Conservation (phyloP, 2,113 vertebrate species). For the Megaleporinus macrocephalus region DNA sequence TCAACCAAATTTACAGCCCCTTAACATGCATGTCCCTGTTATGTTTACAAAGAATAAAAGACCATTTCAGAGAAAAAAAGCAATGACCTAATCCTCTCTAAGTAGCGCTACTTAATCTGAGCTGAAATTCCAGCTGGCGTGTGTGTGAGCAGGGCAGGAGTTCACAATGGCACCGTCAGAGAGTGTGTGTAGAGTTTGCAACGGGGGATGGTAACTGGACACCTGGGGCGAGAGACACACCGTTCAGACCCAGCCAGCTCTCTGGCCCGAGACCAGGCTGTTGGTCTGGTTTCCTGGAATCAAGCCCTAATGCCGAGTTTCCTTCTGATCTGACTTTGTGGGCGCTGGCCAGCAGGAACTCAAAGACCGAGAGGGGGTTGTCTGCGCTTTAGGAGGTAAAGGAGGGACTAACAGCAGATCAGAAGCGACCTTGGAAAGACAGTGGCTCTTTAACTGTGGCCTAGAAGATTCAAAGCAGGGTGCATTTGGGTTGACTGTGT, state of each 20-base stretch:
- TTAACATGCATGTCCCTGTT: not conserved
- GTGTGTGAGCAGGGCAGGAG: slow-evolving; percentile 25
- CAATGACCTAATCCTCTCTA: slow-evolving; percentile 5
- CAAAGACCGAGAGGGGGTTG: not conserved
- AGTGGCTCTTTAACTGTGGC: not conserved
- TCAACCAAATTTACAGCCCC: too few species aligned
- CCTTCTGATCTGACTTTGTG: not conserved
- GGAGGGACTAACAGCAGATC: not conserved
- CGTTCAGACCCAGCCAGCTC: slow-evolving; percentile 23
- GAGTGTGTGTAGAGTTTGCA: not conserved
- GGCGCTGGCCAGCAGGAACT: not conserved
- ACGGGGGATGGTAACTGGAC: slow-evolving; percentile 1
- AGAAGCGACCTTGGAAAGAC: not conserved
- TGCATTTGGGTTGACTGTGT: not conserved
- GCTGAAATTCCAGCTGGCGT: slow-evolving; percentile 27
- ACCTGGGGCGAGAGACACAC: not conserved
- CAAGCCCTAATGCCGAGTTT: slow-evolving; percentile 26
- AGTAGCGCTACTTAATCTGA: slow-evolving; percentile 14
- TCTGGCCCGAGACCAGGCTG: slow-evolving; percentile 20
- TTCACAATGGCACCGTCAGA: not conserved
- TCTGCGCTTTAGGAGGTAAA: not conserved
- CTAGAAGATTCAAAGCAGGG: not conserved
- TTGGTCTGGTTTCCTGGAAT: slow-evolving; percentile 51
- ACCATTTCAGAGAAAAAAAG: not conserved
- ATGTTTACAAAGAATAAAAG: not conserved